phyloP scores from a whole-genome alignment of 2,888 invertebrate species.

The Aricia artaxerxes region DNA sequence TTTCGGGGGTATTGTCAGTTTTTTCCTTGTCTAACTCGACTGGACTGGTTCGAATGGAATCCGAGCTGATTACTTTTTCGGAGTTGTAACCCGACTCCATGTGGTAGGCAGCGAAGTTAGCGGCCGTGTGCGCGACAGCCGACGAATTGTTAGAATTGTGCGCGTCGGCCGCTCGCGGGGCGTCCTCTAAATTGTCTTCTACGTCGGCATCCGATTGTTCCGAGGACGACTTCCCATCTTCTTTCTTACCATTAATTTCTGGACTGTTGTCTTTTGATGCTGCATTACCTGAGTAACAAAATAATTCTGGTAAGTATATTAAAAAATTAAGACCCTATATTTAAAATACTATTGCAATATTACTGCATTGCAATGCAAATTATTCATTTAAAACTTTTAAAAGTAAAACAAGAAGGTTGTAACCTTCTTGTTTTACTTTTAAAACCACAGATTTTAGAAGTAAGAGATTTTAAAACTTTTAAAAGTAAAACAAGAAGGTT shows the following conservation, averaged over 20 bases:
- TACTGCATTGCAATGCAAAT: background rate
- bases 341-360: no score
- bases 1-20: constrained; percentile 78
- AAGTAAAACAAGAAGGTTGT: no score
- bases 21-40: constrained; percentile 78
- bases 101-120: constrained; percentile 69
- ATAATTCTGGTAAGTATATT: constrained; percentile 16
- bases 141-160: constrained; percentile 57
- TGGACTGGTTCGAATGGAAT: constrained; percentile 73
- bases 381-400: background rate
- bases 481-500: no score
- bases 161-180: constrained; percentile 57
- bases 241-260: constrained; percentile 60
- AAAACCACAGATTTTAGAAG: no score
- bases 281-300: constrained; percentile 60
- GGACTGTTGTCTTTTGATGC: constrained; percentile 59
- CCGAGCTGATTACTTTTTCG: constrained; percentile 70
- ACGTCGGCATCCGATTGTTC: constrained; percentile 90
- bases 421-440: no score
- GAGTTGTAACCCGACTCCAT: constrained; percentile 86
- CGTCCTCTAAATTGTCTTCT: constrained; percentile 87
- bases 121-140: constrained; percentile 63
- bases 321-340: background rate
- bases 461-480: no score
- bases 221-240: constrained; percentile 79